Evolutionary conservation across 2,797 vertebrate species (phyloP), one percentile per base, ranked within the genome.

Genomic region (Cossypha caffra): DNA sequence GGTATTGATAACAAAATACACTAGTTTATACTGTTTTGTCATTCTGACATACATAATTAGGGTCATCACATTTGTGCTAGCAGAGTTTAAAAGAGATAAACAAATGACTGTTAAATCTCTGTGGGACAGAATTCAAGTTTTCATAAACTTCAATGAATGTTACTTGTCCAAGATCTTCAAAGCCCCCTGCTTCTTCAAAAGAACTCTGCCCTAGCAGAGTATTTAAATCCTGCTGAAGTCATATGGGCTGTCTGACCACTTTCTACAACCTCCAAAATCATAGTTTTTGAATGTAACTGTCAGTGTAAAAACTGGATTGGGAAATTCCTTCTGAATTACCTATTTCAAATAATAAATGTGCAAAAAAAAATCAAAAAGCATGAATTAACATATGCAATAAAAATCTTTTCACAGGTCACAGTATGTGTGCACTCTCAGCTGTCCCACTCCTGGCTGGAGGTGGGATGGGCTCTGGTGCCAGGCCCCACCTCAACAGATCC

Each of bases 401-500:
- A 64, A 77, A 8, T 10, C 2, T 19, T 57, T 78, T 82, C n/a
- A 76, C 55, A 52, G 38, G 61, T 79, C 35, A 79, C 59, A 57
- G 35, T 24, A 4, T 15, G 57, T 19, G 43, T 61, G 11, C n/a
- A 45, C 40, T 40, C 31, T 42, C 55, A 0, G 29, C 26, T 20
- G 18, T 13, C 15, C 62, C 15, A 31, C 3, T 35, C 14, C 69
- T 29, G 38, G 10, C 12, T 40, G 16, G 16, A 55, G 18, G 7
- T 37, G 42, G 26, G 31, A 76, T 0, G 4, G 21, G 23, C 10
- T 28, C 31, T 24, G 13, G 20, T 10, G 6, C 25, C 40, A 57
- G 26, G 15, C 4, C 8, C 40, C 57, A 28, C 16, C n/a, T 13
- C 3, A 9, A 14, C 0, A 3, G 21, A 45, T 6, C 11, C n/a